Evolutionary conservation across 1,140 invertebrate species (phyloP).

Genomic region (Amyelois transitella): DNA sequence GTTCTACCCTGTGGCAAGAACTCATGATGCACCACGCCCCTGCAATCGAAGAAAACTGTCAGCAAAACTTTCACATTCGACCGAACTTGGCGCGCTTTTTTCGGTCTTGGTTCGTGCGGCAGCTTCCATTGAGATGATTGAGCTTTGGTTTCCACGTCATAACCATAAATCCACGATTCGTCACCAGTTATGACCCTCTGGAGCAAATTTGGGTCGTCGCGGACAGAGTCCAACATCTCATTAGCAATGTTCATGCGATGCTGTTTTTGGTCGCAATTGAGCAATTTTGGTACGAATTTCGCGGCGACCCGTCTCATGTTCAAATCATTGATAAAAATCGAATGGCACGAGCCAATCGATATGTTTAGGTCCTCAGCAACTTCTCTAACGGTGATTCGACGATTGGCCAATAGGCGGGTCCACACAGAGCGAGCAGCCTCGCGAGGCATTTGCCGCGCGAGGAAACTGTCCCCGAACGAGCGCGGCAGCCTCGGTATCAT

Average conservation of each 20-base stretch:
- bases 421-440: too few species aligned
- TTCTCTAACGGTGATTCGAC: too few species aligned
- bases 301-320: constrained; percentile 11
- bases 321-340: constrained; percentile 13
- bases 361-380: too few species aligned
- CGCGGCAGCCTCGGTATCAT: too few species aligned
- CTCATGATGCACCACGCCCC: constrained; percentile 30
- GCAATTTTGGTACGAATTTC: constrained; percentile 13
- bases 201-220: constrained; percentile 30
- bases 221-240: constrained; percentile 27
- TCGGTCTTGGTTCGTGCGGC: constrained; percentile 10
- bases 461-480: too few species aligned
- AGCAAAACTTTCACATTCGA: constrained; percentile 19
- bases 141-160: constrained; percentile 34
- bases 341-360: too few species aligned
- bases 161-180: constrained; percentile 35
- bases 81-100: constrained; percentile 16
- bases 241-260: constrained; percentile 25
- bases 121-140: constrained; percentile 32
- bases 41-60: too few species aligned
- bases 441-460: too few species aligned
- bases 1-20: background rate
- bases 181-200: constrained; percentile 36
- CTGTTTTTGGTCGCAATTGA: constrained; percentile 12
- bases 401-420: too few species aligned